A percentile compares a stretch with the other conserved stretches of the same genome.
Conservation (phyloP, 53 echinoderm and acorn worm species). For the Crossaster papposus region DNA sequence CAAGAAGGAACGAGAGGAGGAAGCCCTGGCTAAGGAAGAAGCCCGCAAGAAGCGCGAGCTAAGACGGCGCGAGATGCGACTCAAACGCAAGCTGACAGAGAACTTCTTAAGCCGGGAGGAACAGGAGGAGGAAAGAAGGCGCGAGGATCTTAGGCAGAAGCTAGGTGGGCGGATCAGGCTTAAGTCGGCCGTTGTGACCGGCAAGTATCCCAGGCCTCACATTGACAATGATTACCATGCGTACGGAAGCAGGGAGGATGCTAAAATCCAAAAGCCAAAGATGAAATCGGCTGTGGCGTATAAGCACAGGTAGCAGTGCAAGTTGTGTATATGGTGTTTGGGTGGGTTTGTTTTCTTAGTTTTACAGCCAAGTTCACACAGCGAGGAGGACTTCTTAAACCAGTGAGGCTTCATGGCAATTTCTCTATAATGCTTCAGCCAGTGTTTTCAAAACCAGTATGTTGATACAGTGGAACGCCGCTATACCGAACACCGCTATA, state of each 20-base stretch:
- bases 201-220: slow-evolving; percentile 14
- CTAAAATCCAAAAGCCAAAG: not conserved
- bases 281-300: slow-evolving; percentile 24
- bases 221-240: slow-evolving; percentile 7
- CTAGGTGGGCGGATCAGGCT: slow-evolving; percentile 65
- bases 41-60: slow-evolving; percentile 70
- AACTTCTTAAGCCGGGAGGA: slow-evolving; percentile 62
- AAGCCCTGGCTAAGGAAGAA: slow-evolving; percentile 62
- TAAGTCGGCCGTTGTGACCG: slow-evolving; percentile 67
- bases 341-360: no score
- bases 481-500: no score
- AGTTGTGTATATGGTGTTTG: no score
- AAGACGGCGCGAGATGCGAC: slow-evolving; percentile 73
- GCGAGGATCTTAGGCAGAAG: slow-evolving; percentile 58
- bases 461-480: no score
- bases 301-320: slow-evolving; percentile 39
- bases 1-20: slow-evolving; percentile 71
- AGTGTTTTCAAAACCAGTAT: not conserved
- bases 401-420: not conserved
- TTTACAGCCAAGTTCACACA: no score
- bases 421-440: not conserved
- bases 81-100: slow-evolving; percentile 71
- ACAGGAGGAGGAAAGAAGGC: slow-evolving; percentile 52
- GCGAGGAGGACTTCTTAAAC: no score
- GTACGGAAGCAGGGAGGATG: not conserved